A percentile compares a stretch with the other conserved stretches of the same genome.
phyloP scores from a whole-genome alignment of 2,113 vertebrate genomes.

The Lophura nycthemera region DNA sequence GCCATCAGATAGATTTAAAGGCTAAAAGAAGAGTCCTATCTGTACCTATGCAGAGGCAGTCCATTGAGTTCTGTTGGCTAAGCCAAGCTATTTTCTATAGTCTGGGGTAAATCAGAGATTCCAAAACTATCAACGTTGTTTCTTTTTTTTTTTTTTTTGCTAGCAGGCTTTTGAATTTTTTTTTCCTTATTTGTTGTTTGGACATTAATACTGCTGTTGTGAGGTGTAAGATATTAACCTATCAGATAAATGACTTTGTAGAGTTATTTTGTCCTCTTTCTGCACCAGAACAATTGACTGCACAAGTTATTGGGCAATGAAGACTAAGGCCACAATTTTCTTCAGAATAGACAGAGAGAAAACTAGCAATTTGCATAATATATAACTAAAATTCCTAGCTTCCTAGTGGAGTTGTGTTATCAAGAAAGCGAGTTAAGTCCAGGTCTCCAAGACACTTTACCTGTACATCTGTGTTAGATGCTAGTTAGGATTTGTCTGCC shows the following conservation, averaged over 20 bases:
- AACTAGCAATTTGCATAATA: not conserved
- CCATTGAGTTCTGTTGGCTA: not conserved
- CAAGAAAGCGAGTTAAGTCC: not conserved
- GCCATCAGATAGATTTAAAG: not conserved
- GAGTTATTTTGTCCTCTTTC: not conserved
- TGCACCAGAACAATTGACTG: not conserved
- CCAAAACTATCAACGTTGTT: not conserved
- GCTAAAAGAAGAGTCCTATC: fast-evolving
- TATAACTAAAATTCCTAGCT: not conserved
- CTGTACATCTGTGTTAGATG: not conserved
- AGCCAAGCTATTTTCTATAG: not conserved
- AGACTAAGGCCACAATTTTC: not conserved
- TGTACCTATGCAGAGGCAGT: not conserved
- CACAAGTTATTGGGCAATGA: not conserved
- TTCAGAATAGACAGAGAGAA: not conserved
- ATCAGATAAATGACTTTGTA: not conserved
- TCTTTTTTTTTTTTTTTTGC: not conserved
- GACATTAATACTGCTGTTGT: fast-evolving
- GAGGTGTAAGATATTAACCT: not conserved
- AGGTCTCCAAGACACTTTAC: not conserved
- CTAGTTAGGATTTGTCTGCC: not conserved
- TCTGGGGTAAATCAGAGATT: not conserved
- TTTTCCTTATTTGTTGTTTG: not conserved
- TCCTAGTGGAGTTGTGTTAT: not conserved
- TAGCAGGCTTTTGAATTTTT: not conserved